Evolutionary conservation across 2,888 invertebrate genomes (phyloP), one percentile per base, ranked within the genome.

Genomic region (Candidula unifasciata): DNA sequence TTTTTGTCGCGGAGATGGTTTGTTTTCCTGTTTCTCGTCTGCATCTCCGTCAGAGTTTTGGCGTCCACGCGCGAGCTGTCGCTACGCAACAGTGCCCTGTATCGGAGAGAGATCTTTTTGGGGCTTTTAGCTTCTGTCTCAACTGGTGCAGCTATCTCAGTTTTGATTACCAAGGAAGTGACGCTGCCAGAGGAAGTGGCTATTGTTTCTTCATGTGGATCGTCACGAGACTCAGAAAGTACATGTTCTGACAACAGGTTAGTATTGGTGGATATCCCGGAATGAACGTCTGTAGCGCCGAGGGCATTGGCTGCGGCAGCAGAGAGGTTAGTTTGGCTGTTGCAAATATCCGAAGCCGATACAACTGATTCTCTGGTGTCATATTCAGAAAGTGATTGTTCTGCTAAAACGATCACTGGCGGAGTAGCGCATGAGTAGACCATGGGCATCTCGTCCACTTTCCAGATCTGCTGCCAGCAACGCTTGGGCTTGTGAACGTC

Each of bases 41-140:
- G 27, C 3, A 78, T 69, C 37, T 83, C 78, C 24, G 69, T 71
- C n/a, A 69, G 37, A 13, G 78, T 44, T 57, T 71, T 77, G 2
- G 78, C 78, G 35, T 60, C 83, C 24, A 83, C 8, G 35, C 69
- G 69, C 0, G 78, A 69, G 10, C 68, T 57, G 16, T 78, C 78
- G 10, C 57, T 69, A 2, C 83, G 77, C 27, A 83, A 24, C 18
- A 83, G 37, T 3, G 77, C 78, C 27, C 83, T 66, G 37, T 78
- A 83, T 18, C 71, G 21, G 0, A 27, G 8, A 3, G 83, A 83
- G 21, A 83, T 24, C 54, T 83, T 83, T 54, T 83, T 83, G 8
- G 66, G 76, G 16, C 57, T 83, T n/a, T 1, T 27, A n/a, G 52
- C 27, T 16, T 74, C 74, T 24, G 27, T 54, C 16, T 57, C n/a